These are phyloP conservation scores for Paratilapia polleni DNA, from an alignment of 2,113 vertebrate genomes.

Conservation along the genomic window DNA sequence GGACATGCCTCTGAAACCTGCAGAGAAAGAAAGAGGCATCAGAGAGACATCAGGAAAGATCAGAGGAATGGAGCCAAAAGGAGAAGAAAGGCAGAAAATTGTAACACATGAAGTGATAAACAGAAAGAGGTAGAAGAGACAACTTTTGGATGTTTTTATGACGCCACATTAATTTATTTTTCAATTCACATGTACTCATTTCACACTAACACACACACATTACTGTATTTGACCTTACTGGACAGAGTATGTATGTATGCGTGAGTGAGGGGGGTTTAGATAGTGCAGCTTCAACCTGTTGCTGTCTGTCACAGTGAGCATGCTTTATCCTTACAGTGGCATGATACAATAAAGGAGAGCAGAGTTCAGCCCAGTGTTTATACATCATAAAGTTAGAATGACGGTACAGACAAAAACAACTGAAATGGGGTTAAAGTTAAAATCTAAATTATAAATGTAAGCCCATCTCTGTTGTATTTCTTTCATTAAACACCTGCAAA, in stretches of 20 bases:
- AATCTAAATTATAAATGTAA: not conserved
- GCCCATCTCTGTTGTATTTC: not conserved
- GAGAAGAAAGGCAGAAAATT: not conserved
- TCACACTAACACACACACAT: not conserved
- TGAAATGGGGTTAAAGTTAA: not conserved
- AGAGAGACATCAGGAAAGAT: not conserved
- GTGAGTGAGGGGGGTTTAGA: conserved; percentile 20
- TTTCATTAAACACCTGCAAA: not conserved
- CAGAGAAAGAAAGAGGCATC: conserved; percentile 22
- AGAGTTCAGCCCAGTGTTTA: not conserved
- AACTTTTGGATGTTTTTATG: not conserved
- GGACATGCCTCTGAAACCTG: conserved; percentile 97
- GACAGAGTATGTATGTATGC: not conserved
- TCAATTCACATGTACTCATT: not conserved
- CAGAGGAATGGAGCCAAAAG: not conserved
- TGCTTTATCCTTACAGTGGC: conserved; percentile 55
- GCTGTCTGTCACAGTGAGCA: conserved; percentile 69
- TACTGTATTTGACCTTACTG: conserved; percentile 20
- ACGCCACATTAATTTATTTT: not conserved
- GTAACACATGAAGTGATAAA: not conserved
- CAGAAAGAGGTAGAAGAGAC: not conserved
- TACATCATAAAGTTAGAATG: not conserved
- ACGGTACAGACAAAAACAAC: not conserved
- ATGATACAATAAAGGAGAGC: conserved; percentile 33
- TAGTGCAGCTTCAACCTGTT: conserved; percentile 65